Evolutionary conservation across 2,797 vertebrate genomes (phyloP).

Genomic region (Pangasius mekongensis): DNA sequence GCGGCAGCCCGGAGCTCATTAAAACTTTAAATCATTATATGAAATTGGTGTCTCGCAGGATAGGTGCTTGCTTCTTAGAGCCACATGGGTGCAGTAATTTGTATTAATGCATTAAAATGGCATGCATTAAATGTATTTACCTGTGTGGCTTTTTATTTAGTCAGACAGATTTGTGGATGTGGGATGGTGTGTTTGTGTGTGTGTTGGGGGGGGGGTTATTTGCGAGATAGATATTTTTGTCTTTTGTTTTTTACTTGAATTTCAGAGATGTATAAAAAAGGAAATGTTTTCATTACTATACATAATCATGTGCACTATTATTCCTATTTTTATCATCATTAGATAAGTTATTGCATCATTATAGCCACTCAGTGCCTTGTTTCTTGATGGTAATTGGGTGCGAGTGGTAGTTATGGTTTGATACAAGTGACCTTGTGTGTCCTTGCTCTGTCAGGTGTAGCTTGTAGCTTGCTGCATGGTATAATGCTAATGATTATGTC

Average conservation of each 20-base stretch:
- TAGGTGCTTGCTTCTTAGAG: conserved; percentile 38
- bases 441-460: conserved; percentile 23
- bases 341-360: not conserved
- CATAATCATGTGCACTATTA: not conserved
- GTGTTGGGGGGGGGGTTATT: not conserved
- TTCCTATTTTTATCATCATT: not conserved
- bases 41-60: conserved; percentile 49
- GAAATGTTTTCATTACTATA: not conserved
- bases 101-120: conserved; percentile 39
- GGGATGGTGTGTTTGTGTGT: not conserved
- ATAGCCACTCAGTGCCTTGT: not conserved
- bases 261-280: not conserved
- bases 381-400: conserved; percentile 14
- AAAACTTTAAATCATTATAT: conserved; percentile 46
- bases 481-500: conserved; percentile 22
- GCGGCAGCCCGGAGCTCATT: conserved; percentile 27
- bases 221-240: not conserved
- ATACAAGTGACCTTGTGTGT: conserved; percentile 11
- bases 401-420: not conserved
- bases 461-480: not conserved
- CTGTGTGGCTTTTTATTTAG: conserved; percentile 23
- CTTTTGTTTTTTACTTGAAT: not conserved
- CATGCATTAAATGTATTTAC: conserved; percentile 41
- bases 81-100: conserved; percentile 41
- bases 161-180: conserved; percentile 8